Evolutionary conservation across 2,113 vertebrate genomes (phyloP).

Genomic region (Anseranas semipalmata): DNA sequence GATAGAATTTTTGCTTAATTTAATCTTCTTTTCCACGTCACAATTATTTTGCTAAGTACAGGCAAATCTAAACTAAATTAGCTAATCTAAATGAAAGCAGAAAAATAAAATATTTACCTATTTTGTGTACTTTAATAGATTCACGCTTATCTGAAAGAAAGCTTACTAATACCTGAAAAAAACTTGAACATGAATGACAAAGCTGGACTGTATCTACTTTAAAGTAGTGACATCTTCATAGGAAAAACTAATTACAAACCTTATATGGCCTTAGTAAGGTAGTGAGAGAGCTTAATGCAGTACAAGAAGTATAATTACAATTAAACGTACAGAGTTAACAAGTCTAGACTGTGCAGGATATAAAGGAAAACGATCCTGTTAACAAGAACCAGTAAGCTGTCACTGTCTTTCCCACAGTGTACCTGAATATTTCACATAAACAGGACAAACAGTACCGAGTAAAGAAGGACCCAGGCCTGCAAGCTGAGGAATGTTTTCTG

Average conservation of each 20-base stretch:
- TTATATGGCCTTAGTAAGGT: background rate
- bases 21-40: background rate
- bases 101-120: background rate
- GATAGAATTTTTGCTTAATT: background rate
- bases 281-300: background rate
- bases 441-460: rapidly evolving
- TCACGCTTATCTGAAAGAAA: background rate
- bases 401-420: background rate
- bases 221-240: background rate
- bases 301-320: background rate
- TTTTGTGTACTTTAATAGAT: background rate
- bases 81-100: background rate
- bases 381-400: background rate
- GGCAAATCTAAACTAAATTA: background rate
- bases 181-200: background rate
- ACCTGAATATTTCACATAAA: background rate
- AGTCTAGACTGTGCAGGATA: background rate
- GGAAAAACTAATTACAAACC: background rate
- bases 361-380: background rate
- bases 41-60: background rate
- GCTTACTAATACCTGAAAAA: background rate
- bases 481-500: background rate
- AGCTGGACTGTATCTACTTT: background rate
- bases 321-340: background rate
- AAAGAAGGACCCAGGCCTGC: background rate